These are phyloP conservation scores for Acronicta alni DNA, from an alignment of 2,888 invertebrate genomes.

Conservation along the genomic window DNA sequence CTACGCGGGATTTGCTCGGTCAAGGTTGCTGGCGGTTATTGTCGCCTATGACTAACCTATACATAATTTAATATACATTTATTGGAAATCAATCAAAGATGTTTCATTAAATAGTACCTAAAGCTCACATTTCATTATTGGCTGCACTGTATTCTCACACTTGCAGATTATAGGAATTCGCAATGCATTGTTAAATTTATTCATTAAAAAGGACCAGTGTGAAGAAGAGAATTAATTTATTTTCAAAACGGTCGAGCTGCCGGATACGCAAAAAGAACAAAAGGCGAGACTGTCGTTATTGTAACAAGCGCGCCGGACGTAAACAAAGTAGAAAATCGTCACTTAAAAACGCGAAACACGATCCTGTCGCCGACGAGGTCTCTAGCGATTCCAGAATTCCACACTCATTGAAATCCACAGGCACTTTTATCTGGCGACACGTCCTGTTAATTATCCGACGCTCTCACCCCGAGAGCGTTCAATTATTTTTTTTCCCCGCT, in stretches of 20 bases:
- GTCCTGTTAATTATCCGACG: slow-evolving; percentile 88
- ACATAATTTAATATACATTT: background rate
- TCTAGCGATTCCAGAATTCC: slow-evolving; percentile 75
- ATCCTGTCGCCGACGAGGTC: slow-evolving; percentile 67
- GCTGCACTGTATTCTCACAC: slow-evolving; percentile 10
- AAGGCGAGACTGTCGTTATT: slow-evolving; percentile 67
- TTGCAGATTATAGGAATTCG: slow-evolving; percentile 30
- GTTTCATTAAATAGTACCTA: background rate
- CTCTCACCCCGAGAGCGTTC: slow-evolving; percentile 84
- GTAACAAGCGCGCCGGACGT: slow-evolving; percentile 70
- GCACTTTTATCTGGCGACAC: slow-evolving; percentile 87
- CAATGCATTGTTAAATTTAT: slow-evolving; percentile 40
- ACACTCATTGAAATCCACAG: slow-evolving; percentile 83
- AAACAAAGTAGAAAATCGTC: slow-evolving; percentile 81
- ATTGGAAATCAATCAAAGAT: background rate
- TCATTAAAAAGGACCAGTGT: slow-evolving; percentile 57
- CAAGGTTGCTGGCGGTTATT: no score
- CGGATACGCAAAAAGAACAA: slow-evolving; percentile 64
- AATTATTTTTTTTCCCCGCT: slow-evolving; percentile 85
- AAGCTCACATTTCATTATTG: background rate
- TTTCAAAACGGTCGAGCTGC: slow-evolving; percentile 63
- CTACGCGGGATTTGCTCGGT: no score
- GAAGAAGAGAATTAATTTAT: slow-evolving; percentile 69
- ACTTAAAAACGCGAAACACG: slow-evolving; percentile 79
- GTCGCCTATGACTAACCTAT: no score